Percentiles rank a stretch among this genome's conserved stretches.
Conservation (phyloP, 2,888 invertebrate species). For the Parochlus steinenii region DNA sequence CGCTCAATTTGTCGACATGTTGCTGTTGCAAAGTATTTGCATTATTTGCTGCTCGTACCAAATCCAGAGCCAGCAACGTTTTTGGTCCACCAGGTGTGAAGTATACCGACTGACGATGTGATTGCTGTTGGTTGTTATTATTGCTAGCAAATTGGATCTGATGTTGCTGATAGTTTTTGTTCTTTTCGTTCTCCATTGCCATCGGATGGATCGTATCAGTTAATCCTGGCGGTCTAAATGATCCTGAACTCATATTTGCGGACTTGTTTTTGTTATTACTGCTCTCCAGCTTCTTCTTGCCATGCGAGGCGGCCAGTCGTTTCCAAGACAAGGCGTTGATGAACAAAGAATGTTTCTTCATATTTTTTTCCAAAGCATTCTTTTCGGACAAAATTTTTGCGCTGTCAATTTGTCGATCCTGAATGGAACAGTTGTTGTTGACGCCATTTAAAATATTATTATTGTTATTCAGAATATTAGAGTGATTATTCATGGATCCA, state of each 20-base stretch:
- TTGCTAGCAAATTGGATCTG: conserved; percentile 11
- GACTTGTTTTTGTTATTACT: conserved; percentile 46
- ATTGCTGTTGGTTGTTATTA: conserved; percentile 19
- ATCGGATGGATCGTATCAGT: conserved; percentile 57
- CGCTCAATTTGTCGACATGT: conserved; percentile 27
- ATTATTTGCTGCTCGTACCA: conserved; percentile 42
- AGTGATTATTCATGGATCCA: conserved; percentile 21
- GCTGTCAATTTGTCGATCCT: conserved; percentile 45
- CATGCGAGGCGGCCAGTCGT: conserved; percentile 79
- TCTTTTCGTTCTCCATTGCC: conserved; percentile 66
- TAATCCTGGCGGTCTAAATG: conserved; percentile 52
- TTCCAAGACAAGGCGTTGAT: conserved; percentile 94
- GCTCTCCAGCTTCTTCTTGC: conserved; percentile 84
- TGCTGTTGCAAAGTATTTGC: conserved; percentile 37
- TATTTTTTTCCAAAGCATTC: conserved; percentile 70
- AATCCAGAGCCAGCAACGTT: conserved; percentile 38
- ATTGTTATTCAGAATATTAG: conserved; percentile 24
- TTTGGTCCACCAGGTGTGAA: conserved; percentile 23
- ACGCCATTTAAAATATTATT: conserved; percentile 20
- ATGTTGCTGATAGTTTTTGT: conserved; percentile 42
- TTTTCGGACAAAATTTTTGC: conserved; percentile 71
- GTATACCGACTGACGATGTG: conserved; percentile 22
- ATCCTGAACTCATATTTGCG: conserved; percentile 35
- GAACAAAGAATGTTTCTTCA: conserved; percentile 87
- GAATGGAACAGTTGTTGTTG: conserved; percentile 20